Evolutionary conservation across 2,113 vertebrate genomes (phyloP).

Genomic region (Pseudopipra pipra): DNA sequence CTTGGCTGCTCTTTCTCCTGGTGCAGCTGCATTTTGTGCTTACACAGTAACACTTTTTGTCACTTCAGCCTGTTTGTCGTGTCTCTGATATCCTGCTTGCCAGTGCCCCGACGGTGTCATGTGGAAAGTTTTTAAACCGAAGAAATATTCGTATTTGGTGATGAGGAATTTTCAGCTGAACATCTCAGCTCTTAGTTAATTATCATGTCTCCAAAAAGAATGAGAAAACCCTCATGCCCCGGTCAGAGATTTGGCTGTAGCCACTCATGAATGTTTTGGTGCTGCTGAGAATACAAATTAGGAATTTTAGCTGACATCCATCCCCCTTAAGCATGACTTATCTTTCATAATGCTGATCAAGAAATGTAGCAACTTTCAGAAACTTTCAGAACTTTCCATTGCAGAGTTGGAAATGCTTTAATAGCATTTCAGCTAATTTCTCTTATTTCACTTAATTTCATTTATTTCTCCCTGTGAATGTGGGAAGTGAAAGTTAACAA

Average conservation of each 20-base stretch:
- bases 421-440: not conserved
- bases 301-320: not conserved
- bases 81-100: not conserved
- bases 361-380: not conserved
- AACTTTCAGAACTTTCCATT: not conserved
- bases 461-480: not conserved
- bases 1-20: not conserved
- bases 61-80: not conserved
- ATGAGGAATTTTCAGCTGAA: not conserved
- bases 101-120: rapidly evolving
- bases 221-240: not conserved
- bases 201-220: not conserved
- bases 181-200: not conserved
- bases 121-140: not conserved
- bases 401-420: not conserved
- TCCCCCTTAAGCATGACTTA: not conserved
- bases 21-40: not conserved
- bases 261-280: not conserved
- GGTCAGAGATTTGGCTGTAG: not conserved
- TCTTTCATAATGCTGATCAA: not conserved
- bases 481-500: not conserved
- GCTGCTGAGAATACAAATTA: not conserved
- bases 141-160: not conserved
- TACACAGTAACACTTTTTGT: conserved; percentile 15
- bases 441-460: not conserved